Evolutionary conservation across 2,113 vertebrate genomes (phyloP).

Genomic region (Collichthys lucidus): DNA sequence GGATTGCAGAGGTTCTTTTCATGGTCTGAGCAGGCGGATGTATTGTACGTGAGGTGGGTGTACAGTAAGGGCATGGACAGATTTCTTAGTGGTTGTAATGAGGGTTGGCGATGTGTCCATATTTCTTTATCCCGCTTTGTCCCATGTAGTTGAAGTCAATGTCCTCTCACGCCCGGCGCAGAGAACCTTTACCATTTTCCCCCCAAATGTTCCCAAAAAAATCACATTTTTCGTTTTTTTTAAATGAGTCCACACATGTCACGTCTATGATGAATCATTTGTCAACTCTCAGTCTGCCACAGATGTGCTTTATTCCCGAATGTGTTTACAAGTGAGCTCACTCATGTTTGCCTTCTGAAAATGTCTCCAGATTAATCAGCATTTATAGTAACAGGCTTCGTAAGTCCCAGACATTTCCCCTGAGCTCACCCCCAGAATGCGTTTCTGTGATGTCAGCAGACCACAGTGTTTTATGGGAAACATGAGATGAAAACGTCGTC

Average conservation of each 20-base stretch:
- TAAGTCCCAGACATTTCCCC: slow-evolving; percentile 28
- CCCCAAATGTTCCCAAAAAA: background rate
- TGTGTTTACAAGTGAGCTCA: slow-evolving; percentile 8
- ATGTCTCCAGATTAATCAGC: slow-evolving; percentile 38
- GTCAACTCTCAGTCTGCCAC: background rate
- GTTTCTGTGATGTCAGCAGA: slow-evolving; percentile 45
- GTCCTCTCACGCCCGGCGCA: background rate
- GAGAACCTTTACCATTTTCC: background rate
- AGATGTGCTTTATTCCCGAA: slow-evolving; percentile 17
- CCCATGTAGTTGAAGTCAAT: background rate
- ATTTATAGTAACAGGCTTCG: slow-evolving; percentile 34
- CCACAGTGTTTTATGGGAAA: slow-evolving; percentile 63
- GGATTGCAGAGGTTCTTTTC: slow-evolving; percentile 36
- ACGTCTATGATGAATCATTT: slow-evolving; percentile 14
- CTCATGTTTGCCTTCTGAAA: background rate
- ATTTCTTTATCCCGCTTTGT: background rate
- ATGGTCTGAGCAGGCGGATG: background rate
- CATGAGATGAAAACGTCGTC: slow-evolving; percentile 39
- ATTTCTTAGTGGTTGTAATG: background rate
- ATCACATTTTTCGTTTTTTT: fast-evolving
- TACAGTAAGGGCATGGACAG: background rate
- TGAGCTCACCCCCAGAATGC: slow-evolving; percentile 17
- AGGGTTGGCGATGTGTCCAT: background rate
- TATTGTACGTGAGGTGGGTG: background rate
- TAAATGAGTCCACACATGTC: background rate